These are phyloP conservation scores for Cuniculus paca DNA, from an alignment of 2,797 vertebrate species.

Conservation along the genomic window DNA sequence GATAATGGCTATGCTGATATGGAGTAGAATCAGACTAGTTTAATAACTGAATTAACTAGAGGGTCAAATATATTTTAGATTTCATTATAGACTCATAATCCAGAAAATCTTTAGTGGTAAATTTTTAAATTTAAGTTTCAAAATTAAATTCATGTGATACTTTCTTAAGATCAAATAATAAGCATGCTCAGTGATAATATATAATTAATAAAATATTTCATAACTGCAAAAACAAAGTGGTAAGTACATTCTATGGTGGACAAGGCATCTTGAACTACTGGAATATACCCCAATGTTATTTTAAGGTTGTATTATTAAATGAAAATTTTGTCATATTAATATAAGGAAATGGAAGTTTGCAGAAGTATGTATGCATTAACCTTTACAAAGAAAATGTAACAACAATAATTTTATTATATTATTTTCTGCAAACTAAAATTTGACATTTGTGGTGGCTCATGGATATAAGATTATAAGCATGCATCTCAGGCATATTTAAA, in stretches of 20 bases:
- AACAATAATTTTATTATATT: slow-evolving; percentile 39
- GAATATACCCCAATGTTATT: neutral
- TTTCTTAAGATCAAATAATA: slow-evolving; percentile 29
- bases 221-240: neutral
- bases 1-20: neutral
- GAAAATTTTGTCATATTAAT: slow-evolving; percentile 48
- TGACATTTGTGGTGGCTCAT: slow-evolving; percentile 47
- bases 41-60: neutral
- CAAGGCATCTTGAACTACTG: neutral
- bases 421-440: slow-evolving; percentile 68
- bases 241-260: accelerated
- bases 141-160: neutral
- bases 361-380: neutral
- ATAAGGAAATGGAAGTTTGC: slow-evolving; percentile 41
- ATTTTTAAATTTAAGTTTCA: slow-evolving; percentile 24
- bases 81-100: neutral
- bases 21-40: neutral
- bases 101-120: neutral
- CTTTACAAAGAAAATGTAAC: slow-evolving; percentile 60
- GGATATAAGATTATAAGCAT: slow-evolving; percentile 61
- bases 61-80: neutral
- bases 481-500: slow-evolving; percentile 65
- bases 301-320: slow-evolving; percentile 53
- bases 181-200: neutral
- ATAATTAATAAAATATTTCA: slow-evolving; percentile 30